phyloP scores from a whole-genome alignment of 2,113 vertebrate genomes.

The Cyanistes caeruleus region DNA sequence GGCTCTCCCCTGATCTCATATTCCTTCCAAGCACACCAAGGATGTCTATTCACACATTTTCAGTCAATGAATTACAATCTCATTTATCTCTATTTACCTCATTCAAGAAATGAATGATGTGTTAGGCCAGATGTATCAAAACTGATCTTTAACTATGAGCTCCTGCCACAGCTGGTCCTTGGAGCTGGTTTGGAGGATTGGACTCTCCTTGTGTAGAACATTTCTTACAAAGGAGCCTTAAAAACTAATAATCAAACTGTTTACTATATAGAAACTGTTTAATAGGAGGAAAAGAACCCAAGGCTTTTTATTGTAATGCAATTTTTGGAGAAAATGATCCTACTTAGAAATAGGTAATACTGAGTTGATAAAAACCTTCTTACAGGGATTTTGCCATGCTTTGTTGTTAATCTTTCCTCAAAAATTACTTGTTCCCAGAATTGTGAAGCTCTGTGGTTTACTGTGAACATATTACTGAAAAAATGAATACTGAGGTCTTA shows the following conservation, averaged over 20 bases:
- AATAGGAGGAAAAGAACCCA: neutral
- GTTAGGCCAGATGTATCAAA: neutral
- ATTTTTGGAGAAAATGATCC: neutral
- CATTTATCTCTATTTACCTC: neutral
- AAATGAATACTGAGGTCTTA: neutral
- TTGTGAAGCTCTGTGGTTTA: neutral
- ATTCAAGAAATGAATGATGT: neutral
- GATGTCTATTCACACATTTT: neutral
- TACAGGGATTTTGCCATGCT: neutral
- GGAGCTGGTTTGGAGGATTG: neutral
- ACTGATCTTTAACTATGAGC: neutral
- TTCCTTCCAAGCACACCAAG: neutral
- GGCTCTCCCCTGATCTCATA: neutral
- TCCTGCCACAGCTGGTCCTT: neutral
- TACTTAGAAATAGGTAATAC: neutral
- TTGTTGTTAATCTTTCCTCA: neutral
- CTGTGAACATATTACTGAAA: neutral
- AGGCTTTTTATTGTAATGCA: neutral
- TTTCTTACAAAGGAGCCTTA: neutral
- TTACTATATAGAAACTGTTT: neutral
- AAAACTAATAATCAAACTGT: neutral
- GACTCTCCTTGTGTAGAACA: rapidly evolving
- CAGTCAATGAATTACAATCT: neutral
- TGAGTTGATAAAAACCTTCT: constrained; percentile 18
- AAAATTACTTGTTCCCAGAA: neutral